Base-by-base conservation (phyloP, 1,140 invertebrate genomes). In the Hetaerina americana region DNA sequence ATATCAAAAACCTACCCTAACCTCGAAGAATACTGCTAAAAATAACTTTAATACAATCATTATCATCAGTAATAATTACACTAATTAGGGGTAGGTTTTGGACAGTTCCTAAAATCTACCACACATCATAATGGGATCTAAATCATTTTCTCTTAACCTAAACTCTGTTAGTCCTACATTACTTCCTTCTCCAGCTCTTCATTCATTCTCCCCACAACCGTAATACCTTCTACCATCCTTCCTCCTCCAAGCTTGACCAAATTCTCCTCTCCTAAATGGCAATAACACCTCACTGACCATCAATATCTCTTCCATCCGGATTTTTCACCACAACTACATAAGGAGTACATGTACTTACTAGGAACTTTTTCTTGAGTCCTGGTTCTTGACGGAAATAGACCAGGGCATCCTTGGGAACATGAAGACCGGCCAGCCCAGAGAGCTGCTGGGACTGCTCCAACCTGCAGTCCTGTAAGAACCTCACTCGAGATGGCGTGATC, bases 341-440 rank as follows among this genome's bases (percentile, higher is more conserved):
- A n/a, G n/a, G 2, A 57, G 2, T n/a, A 57, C 22, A 5, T 18
- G n/a, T 74, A 77, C 77, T 76, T 76, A 83, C 82, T 75, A 83
- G 75, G 72, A 82, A 80, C 74, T 82, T 82, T 73, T 82, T 83
- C 74, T 83, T 83, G 67, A 82, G 76, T 29, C 82, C 82, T 6
- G 82, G 82, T 74, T 83, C 82, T 70, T 83, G 81, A 40, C 80
- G 75, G 73, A 83, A 83, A 74, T 83, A 83, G 66, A 82, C 78
- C 26, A 83, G 74, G 5, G 81, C 76, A 69, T 81, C 80, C n/a
- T 76, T 68, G 18, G 81, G 80, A 27, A 82, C 76, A n/a, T 76
- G 76, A 0, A 77, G 29, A 40, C 73, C 72, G 25, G 75, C 69
- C 0, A 69, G 66, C 80, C 79, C 66, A 80, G 66, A 75, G 79